A percentile compares a stretch with the other conserved stretches of the same genome.
Evolutionary conservation across 2,888 invertebrate genomes (phyloP).

Genomic region (Tenthredo mesomela): DNA sequence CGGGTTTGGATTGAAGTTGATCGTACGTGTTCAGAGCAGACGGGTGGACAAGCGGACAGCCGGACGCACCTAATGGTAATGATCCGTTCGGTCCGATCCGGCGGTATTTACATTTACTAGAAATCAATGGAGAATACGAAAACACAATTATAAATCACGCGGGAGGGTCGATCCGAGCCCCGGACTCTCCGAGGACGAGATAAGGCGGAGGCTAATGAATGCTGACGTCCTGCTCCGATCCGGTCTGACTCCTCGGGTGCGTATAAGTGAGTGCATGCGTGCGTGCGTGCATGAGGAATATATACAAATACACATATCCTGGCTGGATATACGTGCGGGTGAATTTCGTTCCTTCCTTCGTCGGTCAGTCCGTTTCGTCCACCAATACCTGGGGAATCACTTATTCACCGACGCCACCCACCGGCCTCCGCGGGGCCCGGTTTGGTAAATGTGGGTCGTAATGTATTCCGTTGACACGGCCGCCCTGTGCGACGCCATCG

Average conservation of each 20-base stretch:
- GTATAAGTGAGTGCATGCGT: conserved; percentile 30
- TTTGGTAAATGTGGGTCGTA: conserved; percentile 70
- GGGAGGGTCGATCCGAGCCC: conserved; percentile 29
- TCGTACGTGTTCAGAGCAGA: conserved; percentile 55
- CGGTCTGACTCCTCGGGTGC: conserved; percentile 54
- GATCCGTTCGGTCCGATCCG: conserved; percentile 60
- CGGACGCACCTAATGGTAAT: conserved; percentile 64
- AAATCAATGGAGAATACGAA: conserved; percentile 63
- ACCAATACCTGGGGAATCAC: conserved; percentile 43
- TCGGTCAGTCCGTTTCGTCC: neutral
- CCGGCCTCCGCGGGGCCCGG: conserved; percentile 42
- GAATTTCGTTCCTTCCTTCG: conserved; percentile 32
- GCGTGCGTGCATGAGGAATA: conserved; percentile 30
- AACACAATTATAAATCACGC: conserved; percentile 56
- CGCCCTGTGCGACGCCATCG: conserved; percentile 73
- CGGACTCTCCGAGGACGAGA: conserved; percentile 59
- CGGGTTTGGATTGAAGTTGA: conserved; percentile 65
- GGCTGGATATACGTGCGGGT: conserved; percentile 13
- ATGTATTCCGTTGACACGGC: conserved; percentile 73
- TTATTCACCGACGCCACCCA: conserved; percentile 49
- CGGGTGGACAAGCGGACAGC: conserved; percentile 53
- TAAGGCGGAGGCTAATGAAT: conserved; percentile 70
- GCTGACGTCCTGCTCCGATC: conserved; percentile 67
- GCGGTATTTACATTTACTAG: conserved; percentile 68
- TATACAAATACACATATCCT: conserved; percentile 32